phyloP scores from a whole-genome alignment of 2,113 vertebrate species.

The Anser cygnoides region DNA sequence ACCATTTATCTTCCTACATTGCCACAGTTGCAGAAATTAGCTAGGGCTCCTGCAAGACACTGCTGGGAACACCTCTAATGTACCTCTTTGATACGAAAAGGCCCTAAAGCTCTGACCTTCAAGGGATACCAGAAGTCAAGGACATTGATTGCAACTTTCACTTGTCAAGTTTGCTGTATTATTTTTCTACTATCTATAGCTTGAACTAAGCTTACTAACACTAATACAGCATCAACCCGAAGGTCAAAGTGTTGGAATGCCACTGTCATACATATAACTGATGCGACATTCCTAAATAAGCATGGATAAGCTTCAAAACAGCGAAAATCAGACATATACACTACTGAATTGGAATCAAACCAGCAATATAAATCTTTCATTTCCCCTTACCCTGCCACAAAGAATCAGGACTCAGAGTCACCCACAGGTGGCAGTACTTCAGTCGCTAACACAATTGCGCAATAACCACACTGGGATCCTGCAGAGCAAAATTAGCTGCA shows the following conservation, averaged over 20 bases:
- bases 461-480: fast-evolving
- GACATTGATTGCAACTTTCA: not conserved
- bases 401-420: not conserved
- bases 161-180: not conserved
- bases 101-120: not conserved
- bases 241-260: not conserved
- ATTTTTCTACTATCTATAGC: not conserved
- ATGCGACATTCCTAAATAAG: not conserved
- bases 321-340: not conserved
- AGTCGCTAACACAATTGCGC: not conserved
- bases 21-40: not conserved
- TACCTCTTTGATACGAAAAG: fast-evolving
- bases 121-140: not conserved
- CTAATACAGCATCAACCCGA: not conserved
- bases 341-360: not conserved
- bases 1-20: not conserved
- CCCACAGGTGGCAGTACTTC: constrained; percentile 50
- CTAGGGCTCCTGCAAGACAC: not conserved
- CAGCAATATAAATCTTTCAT: not conserved
- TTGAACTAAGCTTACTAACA: not conserved
- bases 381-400: not conserved
- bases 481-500: not conserved
- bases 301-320: not conserved
- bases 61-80: not conserved
- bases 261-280: not conserved